Base-by-base conservation (phyloP, 2,113 vertebrate species). In the Piaya cayana region DNA sequence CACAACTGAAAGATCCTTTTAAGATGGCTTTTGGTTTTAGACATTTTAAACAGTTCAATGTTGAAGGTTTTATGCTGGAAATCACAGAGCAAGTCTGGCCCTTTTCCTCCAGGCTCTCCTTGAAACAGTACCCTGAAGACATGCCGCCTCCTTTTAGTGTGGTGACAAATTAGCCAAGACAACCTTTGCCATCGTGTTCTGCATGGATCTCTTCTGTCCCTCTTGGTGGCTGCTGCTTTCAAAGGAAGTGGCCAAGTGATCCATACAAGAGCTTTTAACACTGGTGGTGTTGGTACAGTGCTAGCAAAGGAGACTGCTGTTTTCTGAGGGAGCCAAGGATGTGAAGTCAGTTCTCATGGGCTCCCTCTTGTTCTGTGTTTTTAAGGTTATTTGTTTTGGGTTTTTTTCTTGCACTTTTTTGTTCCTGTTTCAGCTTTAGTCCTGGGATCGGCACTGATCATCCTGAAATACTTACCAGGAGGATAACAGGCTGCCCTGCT, bases 1-100 rank as follows among this genome's bases (percentile, higher is more conserved):
- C 90, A 95, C 91, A 94, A 90, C 90, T 92, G 87, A 97, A 94
- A 94, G 82, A 90, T 94, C 74, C 56, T 83, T 93, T 90, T 90
- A 92, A 82, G 90, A 86, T 56, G 92, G 80, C 82, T 93, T 97
- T 89, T 92, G 72, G 75, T 36, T 95, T 95, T 95, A 91, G 93
- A 92, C 21, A 17, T 87, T 95, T 91, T 65, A 47, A 87, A 76
- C 81, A 92, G 79, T 62, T 96, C 82, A 43, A 9, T 92, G 91
- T 96, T 90, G 80, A 93, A 72, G 50, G 58, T 88, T 89, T 82
- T 91, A 64, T 62, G 81, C 82, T 92, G 92, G 49, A 15, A 96
- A 80, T 81, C 74, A 79, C 91, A 95, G 72, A 58, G 76, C 79
- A 76, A 52, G 39, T 82, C 79, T 91, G 90, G 75, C 77, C 86